Evolutionary conservation across 2,797 vertebrate species (phyloP).

Genomic region (Phalanger gymnotis): DNA sequence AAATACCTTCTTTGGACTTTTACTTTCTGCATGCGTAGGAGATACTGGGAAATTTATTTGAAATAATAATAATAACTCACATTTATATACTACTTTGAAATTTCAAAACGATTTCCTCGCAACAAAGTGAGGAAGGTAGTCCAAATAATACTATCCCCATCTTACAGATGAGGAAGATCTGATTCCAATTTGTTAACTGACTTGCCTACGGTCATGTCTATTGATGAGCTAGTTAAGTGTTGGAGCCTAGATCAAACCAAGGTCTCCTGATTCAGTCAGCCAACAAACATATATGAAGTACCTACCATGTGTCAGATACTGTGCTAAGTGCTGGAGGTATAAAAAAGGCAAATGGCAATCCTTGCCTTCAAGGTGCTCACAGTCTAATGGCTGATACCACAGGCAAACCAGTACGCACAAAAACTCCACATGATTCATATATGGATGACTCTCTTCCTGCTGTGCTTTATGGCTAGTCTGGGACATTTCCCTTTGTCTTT

Average conservation of each 20-base stretch:
- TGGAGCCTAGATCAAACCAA: background rate
- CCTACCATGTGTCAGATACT: background rate
- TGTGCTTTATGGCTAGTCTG: no score
- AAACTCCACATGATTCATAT: no score
- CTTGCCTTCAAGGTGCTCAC: no score
- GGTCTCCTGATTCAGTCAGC: background rate
- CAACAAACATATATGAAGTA: background rate
- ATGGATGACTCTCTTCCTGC: no score
- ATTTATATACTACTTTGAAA: background rate
- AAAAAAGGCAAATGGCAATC: no score
- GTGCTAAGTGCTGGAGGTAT: background rate
- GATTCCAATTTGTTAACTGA: background rate
- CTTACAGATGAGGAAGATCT: background rate
- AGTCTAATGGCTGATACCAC: no score
- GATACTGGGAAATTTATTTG: background rate
- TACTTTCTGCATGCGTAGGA: background rate
- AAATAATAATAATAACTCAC: background rate
- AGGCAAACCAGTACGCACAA: no score
- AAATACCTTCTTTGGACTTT: background rate
- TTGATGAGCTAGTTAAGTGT: background rate
- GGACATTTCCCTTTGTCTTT: no score
- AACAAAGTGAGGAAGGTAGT: background rate
- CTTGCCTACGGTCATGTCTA: background rate
- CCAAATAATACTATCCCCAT: background rate
- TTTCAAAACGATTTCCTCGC: background rate